Evolutionary conservation across 1,140 invertebrate genomes (phyloP).

Genomic region (Anagrus nilaparvatae): DNA sequence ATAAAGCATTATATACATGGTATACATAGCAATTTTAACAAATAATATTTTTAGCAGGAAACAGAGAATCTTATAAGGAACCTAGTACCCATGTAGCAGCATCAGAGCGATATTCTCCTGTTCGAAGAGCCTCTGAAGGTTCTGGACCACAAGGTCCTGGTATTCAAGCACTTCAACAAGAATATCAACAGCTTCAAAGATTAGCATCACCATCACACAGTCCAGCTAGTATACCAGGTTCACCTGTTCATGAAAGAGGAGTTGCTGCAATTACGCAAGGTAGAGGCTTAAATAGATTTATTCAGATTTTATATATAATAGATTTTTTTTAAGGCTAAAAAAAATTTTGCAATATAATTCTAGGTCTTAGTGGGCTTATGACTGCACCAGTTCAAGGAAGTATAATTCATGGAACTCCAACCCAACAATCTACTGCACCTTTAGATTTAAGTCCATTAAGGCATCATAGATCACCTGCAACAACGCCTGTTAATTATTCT

Average conservation of each 20-base stretch:
- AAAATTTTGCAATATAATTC: conserved; percentile 6
- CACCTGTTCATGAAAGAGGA: conserved; percentile 55
- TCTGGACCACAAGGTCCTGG: conserved; percentile 47
- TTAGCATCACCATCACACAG: conserved; percentile 43
- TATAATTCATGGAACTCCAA: conserved; percentile 41
- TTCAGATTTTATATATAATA: not conserved
- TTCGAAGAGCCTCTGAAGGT: conserved; percentile 79
- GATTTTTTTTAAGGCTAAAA: no score
- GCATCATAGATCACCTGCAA: conserved; percentile 41
- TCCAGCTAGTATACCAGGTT: conserved; percentile 48
- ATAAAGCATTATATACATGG: no score
- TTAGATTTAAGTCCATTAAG: conserved; percentile 39
- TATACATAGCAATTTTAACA: no score
- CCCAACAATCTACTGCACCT: conserved; percentile 36
- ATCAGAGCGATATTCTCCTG: conserved; percentile 78
- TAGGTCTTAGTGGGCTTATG: conserved; percentile 37
- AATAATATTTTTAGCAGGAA: conserved; percentile 27
- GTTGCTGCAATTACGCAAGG: conserved; percentile 69
- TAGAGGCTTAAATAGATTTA: conserved; percentile 36
- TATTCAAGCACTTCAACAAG: conserved; percentile 54
- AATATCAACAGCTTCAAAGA: conserved; percentile 60
- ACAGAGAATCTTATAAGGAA: conserved; percentile 40
- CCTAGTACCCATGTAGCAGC: conserved; percentile 40
- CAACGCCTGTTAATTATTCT: conserved; percentile 39
- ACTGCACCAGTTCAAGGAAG: conserved; percentile 38